Evolutionary conservation across 2,888 invertebrate species (phyloP), one percentile per base, ranked within the genome.

Genomic region (Nezara viridula): DNA sequence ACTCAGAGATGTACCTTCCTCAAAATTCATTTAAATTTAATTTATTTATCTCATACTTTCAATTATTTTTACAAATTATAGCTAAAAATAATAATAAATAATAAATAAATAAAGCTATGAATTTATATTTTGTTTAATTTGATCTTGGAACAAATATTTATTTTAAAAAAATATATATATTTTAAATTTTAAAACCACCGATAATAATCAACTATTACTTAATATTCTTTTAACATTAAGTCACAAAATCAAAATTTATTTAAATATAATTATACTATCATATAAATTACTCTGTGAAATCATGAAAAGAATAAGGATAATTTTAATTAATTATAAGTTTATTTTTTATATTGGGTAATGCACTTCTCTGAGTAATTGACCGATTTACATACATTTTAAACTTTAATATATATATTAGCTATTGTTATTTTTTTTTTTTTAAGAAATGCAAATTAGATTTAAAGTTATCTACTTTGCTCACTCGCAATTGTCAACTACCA

Each of bases 391-490:
- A 21, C 2, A 37, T 73, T 73, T 73, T 19, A 37, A 73, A 60
- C 32, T 6, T 37, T 14, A n/a, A 60, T 55, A 66, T 5, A 66
- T 66, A 21, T 55, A 52, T n/a, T 60, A 73, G 19, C 19, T 37
- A 73, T 21, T 73, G 21, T 73, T 73, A 32, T 37, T 73, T 37
- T 52, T 21, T 52, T 52, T 60, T 60, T 37, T 73, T 73, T 6
- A 32, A 32, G 32, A 66, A 4, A 66, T 66, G 66, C 66, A 66
- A 66, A 37, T 37, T 37, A 73, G 66, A 73, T 73, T 73, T 73
- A 73, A 37, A 73, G 32, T 73, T 73, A 66, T 73, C 37, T 73
- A 73, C 40, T 49, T 73, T 88, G 66, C 88, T 88, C 73, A 73
- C 73, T 73, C 47, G 27, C 32, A 32, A 66, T 47, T 86, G 86